phyloP scores from a whole-genome alignment of 2,797 vertebrate genomes.

The Benthosema pterotum region DNA sequence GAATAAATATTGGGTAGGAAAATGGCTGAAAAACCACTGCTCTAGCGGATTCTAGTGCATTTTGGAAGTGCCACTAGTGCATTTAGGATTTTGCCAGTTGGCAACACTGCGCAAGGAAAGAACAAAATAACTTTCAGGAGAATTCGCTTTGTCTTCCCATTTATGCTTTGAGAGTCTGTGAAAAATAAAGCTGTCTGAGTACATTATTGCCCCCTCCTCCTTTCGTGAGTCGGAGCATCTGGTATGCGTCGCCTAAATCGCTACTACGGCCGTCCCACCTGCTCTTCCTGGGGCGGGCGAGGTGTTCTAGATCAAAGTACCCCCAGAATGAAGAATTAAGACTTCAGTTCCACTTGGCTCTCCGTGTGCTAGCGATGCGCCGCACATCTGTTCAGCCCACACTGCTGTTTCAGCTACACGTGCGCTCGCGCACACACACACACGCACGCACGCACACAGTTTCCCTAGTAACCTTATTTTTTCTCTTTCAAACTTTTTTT shows the following conservation, averaged over 20 bases:
- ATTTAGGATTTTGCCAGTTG: too few species aligned
- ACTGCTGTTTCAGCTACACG: not conserved
- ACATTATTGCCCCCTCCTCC: too few species aligned
- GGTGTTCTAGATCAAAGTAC: slow-evolving; percentile 1
- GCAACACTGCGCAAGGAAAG: too few species aligned
- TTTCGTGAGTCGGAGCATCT: not conserved
- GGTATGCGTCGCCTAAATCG: not conserved
- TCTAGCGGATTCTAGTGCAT: too few species aligned
- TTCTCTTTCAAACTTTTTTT: not conserved
- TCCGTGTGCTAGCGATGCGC: not conserved
- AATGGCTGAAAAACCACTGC: too few species aligned
- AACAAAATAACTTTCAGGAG: not conserved
- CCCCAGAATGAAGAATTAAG: slow-evolving; percentile 5
- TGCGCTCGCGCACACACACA: not conserved
- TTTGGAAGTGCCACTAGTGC: too few species aligned
- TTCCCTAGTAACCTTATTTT: too few species aligned
- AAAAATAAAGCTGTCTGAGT: too few species aligned
- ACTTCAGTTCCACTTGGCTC: slow-evolving; percentile 1
- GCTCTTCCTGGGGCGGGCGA: not conserved
- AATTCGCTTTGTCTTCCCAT: not conserved
- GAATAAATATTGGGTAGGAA: too few species aligned
- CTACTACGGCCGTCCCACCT: not conserved
- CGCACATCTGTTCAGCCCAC: too few species aligned
- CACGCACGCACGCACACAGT: not conserved
- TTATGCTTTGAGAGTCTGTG: too few species aligned